Conservation (phyloP, 2,797 vertebrate species). For the Sebastes jordani region DNA sequence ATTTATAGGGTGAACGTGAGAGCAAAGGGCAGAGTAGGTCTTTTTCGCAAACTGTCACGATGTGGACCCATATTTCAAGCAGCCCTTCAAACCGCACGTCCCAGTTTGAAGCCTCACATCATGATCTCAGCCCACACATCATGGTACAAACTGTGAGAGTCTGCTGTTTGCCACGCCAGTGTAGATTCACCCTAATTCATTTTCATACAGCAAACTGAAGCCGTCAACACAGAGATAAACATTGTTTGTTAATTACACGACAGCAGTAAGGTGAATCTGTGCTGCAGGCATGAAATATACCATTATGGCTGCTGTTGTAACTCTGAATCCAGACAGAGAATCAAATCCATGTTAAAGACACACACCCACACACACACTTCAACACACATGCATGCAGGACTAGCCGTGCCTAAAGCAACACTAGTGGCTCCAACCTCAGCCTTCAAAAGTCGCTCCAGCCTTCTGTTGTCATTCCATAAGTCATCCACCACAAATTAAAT, state of each 20-base stretch:
- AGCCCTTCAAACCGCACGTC: conserved; percentile 55
- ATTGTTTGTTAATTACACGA: conserved; percentile 13
- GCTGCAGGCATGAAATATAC: conserved; percentile 9
- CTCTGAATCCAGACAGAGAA: conserved; percentile 31
- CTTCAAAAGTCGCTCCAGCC: conserved; percentile 66
- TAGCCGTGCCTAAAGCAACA: conserved; percentile 74
- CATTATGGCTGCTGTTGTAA: conserved; percentile 16
- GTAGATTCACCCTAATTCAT: background rate
- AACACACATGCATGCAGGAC: background rate
- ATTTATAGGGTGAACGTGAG: conserved; percentile 56
- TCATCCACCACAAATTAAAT: conserved; percentile 77
- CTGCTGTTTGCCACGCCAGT: background rate
- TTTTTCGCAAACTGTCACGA: conserved; percentile 45
- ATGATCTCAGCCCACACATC: conserved; percentile 66
- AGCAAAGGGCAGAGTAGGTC: conserved; percentile 23
- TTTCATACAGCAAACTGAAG: conserved; percentile 11
- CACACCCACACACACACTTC: conserved; percentile 26
- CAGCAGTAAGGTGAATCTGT: conserved; percentile 16
- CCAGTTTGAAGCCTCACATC: conserved; percentile 51
- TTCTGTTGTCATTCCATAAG: conserved; percentile 80
- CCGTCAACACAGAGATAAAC: background rate
- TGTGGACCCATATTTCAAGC: conserved; percentile 54
- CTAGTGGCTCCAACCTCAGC: conserved; percentile 58
- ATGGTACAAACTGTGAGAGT: conserved; percentile 7
- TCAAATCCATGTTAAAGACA: conserved; percentile 25